Evolutionary conservation across 2,888 invertebrate genomes (phyloP).

Genomic region (Machimus rusticus): DNA sequence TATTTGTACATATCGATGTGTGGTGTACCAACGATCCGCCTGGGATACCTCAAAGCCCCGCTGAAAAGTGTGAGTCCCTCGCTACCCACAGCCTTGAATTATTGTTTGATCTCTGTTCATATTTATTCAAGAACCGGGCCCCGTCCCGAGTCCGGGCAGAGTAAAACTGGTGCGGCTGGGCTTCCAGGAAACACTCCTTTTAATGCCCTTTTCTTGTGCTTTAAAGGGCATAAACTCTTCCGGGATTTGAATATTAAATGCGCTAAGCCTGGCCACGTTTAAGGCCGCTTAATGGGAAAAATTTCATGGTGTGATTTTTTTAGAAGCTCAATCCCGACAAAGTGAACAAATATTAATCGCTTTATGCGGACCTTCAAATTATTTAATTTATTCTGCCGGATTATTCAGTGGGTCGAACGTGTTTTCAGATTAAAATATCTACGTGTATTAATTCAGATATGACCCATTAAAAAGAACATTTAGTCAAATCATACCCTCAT

Average conservation of each 20-base stretch:
- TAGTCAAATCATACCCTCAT: neutral
- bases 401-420: neutral
- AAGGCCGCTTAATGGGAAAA: neutral
- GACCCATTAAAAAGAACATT: neutral
- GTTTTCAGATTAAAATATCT: neutral
- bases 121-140: conserved; percentile 16
- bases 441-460: neutral
- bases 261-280: neutral
- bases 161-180: neutral
- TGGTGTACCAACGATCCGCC: neutral
- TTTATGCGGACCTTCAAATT: neutral
- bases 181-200: conserved; percentile 1
- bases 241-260: conserved; percentile 35
- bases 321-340: neutral
- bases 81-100: conserved; percentile 27
- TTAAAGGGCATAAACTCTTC: conserved; percentile 34
- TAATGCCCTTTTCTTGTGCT: conserved; percentile 6
- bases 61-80: neutral
- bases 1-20: neutral
- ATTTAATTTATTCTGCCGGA: neutral
- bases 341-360: neutral
- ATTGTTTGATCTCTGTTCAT: conserved; percentile 39
- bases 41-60: neutral
- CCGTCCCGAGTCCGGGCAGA: neutral
- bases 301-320: neutral